Evolutionary conservation across 2,797 vertebrate species (phyloP), one percentile per base, ranked within the genome.

Genomic region (Tiaroga cobitis): DNA sequence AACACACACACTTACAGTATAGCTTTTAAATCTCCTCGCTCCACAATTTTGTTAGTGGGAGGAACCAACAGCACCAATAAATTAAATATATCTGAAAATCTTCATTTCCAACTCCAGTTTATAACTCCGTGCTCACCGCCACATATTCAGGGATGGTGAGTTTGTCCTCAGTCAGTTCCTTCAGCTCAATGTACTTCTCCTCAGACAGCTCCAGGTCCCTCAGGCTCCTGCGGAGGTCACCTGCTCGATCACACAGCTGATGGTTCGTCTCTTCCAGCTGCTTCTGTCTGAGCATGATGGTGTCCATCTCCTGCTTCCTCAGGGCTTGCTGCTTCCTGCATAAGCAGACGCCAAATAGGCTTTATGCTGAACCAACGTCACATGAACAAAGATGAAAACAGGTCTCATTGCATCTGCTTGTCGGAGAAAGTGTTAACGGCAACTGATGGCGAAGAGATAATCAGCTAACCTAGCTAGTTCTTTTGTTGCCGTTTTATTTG

Each of bases 241-340:
- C 97, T 2, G 97, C 96, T 73, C 95, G 96, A 82, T 98, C 97
- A 70, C 96, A 95, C 87, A 99, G 93, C 49, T 98, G 96, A 29
- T 86, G 89, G 92, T 99, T 99, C 0, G 95, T 97, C 91, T 98
- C 97, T 91, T 99, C 98, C 8, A 99, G 94, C 86, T 99, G 97
- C 89, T 97, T 97, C 93, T 99, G 98, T 85, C 97, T 94, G 88
- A 96, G 86, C 89, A 98, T 92, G 92, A 99, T 96, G 72, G 95
- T 92, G 90, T 98, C 97, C 97, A 99, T 97, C 94, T 99, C 98
- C 90, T 98, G 97, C 90, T 98, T 99, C 92, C 97, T 95, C 84
- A 98, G 89, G 84, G 94, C 93, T 90, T 98, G 97, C 87, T 98
- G 97, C 92, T 97, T 98, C 91, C 98, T 99, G 93, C 3, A 78